Conservation (phyloP, 2,888 invertebrate species). For the Philaethria dido region DNA sequence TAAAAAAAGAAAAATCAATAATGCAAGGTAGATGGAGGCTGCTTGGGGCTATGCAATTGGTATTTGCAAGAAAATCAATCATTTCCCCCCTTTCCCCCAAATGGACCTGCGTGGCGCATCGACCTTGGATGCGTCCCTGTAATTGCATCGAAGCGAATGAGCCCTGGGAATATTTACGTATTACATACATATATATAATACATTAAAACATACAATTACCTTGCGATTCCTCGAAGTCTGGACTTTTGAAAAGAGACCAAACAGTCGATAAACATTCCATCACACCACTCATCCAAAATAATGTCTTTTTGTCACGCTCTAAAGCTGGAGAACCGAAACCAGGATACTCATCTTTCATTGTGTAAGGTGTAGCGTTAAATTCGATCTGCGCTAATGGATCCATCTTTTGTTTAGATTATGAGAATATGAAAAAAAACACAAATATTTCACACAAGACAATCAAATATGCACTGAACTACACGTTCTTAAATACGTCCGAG, state of each 20-base stretch:
- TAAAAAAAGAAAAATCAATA: conserved; percentile 32
- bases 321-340: conserved; percentile 45
- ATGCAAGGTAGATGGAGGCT: conserved; percentile 10
- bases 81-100: conserved; percentile 35
- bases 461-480: background rate
- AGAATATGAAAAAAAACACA: conserved; percentile 7
- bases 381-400: conserved; percentile 43
- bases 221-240: conserved; percentile 88
- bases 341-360: conserved; percentile 50
- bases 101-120: conserved; percentile 52
- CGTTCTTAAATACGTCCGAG: background rate
- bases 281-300: conserved; percentile 91
- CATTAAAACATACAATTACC: conserved; percentile 64
- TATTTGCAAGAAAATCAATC: conserved; percentile 41
- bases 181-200: conserved; percentile 35
- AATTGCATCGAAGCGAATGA: conserved; percentile 44
- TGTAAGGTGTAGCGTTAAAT: conserved; percentile 43
- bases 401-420: conserved; percentile 21
- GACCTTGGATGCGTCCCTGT: conserved; percentile 52
- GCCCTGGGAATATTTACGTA: conserved; percentile 39
- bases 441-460: conserved; percentile 2
- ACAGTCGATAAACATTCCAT: conserved; percentile 95
- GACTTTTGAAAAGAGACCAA: conserved; percentile 92
- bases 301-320: conserved; percentile 76
- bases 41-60: conserved; percentile 11